Evolutionary conservation across 2,888 invertebrate genomes (phyloP), one percentile per base, ranked within the genome.

Genomic region (Sinotaia quadrata): DNA sequence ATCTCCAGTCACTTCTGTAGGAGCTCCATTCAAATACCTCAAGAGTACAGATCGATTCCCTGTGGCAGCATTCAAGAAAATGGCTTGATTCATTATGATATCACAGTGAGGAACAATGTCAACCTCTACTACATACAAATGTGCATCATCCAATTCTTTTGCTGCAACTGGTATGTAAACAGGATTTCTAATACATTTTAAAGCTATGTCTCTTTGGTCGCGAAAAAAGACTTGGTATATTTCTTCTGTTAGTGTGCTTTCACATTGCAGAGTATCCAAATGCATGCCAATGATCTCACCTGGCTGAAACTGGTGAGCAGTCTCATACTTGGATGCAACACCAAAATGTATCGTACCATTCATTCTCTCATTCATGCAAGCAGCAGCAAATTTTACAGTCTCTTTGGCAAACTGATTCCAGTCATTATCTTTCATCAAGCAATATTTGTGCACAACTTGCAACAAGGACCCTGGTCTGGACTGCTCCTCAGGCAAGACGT

Each of bases 261-360:
- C 58, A 29, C 68, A 66, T n/a, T 36, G 51, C 10, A 67, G 36
- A 51, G 49, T 67, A 34, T 69, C 36, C 29, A 73, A 15, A 8
- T 37, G 10, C 0, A 75, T 34, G 7, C 78, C 78, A 29, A 71
- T 56, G 29, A 78, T 65, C 58, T 68, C 66, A 21, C 78, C 78
- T 29, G 63, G 51, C 21, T 60, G 47, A 29, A 4, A 27, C 62
- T 12, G 27, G 27, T 3, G 29, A 29, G 15, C 56, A 33, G 5
- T 21, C 18, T 54, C 8, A 27, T 29, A 54, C 33, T 47, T 33
- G 24, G 61, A 63, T 24, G 49, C 51, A 15, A 78, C 67, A 10
- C 78, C 78, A 62, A 76, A 72, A 31, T 68, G 67, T 15, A 71
- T 68, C 49, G 67, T 71, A 21, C 71, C 71, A 59, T 71, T 59